Evolutionary conservation across 2,888 invertebrate species (phyloP), one percentile per base, ranked within the genome.

Genomic region (Archaeoteleia sp.): DNA sequence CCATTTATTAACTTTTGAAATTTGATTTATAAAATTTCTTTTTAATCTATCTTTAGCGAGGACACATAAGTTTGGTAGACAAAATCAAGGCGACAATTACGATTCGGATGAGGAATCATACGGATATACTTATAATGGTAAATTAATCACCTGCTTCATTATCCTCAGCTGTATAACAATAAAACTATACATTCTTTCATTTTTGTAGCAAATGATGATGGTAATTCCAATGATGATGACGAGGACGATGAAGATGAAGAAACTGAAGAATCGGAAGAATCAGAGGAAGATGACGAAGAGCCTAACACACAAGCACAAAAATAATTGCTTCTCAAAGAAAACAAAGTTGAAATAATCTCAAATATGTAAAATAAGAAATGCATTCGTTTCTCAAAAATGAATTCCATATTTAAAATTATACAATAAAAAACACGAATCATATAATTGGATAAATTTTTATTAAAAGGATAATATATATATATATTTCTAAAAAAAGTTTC

Each of bases 11-110:
- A n/a, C n/a, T n/a, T n/a, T n/a, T n/a, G n/a, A n/a, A n/a, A n/a
- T n/a, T n/a, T n/a, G n/a, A n/a, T n/a, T n/a, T n/a, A n/a, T n/a
- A n/a, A n/a, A n/a, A n/a, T n/a, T n/a, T n/a, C n/a, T n/a, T n/a
- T n/a, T n/a, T n/a, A n/a, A n/a, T n/a, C n/a, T n/a, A n/a, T 72
- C 75, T 70, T 74, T 82, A 93, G 93, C 93, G 71, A 91, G 95
- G 49, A 92, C 90, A 71, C 95, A 96, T 84, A 95, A 95, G 82
- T 96, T 93, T 88, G 96, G 96, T 7, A 89, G 96, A 14, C 95
- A 95, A 87, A 92, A 91, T 76, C 90, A 91, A 76, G 88, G 88
- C 42, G 85, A 82, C 29, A 85, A 84, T 57, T 88, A 88, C 67
- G 89, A 90, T 74, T 91, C 90, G 67, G 92, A 91, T 75, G 91